These are phyloP conservation scores for Ophion ellenae DNA, from an alignment of 2,888 invertebrate genomes.

Conservation along the genomic window DNA sequence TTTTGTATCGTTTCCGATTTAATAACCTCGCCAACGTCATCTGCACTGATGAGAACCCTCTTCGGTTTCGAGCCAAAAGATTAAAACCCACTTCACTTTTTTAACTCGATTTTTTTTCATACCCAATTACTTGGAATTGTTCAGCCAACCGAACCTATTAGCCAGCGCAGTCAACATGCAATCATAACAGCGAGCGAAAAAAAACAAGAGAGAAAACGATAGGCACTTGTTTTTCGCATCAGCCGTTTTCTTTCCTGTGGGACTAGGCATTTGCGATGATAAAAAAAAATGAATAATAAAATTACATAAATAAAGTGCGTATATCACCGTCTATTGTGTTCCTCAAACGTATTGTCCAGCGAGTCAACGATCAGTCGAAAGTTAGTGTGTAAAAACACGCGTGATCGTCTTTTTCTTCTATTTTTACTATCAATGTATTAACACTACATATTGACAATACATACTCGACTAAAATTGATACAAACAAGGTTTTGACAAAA, in stretches of 20 bases:
- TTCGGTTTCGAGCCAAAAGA: not conserved
- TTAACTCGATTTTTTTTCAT: not conserved
- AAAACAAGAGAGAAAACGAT: not conserved
- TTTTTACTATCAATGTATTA: no score
- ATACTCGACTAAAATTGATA: no score
- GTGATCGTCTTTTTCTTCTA: no score
- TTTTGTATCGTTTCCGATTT: not conserved
- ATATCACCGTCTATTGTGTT: no score
- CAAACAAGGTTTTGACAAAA: not conserved
- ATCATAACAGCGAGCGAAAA: not conserved
- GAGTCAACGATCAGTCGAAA: no score
- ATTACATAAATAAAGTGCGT: no score
- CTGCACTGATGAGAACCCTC: not conserved
- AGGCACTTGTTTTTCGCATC: not conserved
- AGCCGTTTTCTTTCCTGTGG: not conserved
- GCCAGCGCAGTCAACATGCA: not conserved
- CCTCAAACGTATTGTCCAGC: no score
- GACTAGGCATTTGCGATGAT: not conserved
- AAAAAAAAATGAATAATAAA: no score
- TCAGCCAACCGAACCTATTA: not conserved
- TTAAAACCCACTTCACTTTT: conserved; percentile 7
- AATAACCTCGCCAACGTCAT: not conserved
- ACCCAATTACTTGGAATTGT: not conserved
- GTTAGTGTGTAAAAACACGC: no score
- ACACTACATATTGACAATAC: no score